phyloP scores from a whole-genome alignment of 2,797 vertebrate genomes.

The Chaunax sp. region DNA sequence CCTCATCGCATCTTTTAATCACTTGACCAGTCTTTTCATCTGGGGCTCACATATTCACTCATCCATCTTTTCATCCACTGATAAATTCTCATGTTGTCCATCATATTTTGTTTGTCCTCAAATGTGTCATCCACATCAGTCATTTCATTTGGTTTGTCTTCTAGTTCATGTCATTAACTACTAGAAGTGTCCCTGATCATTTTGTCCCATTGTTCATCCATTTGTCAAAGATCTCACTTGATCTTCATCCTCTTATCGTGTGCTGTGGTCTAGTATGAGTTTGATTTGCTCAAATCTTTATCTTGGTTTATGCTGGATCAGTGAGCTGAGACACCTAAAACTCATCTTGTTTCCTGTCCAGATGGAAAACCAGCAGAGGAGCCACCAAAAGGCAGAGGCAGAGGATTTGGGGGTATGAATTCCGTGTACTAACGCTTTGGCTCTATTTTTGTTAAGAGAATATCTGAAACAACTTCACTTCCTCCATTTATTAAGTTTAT shows the following conservation, averaged over 20 bases:
- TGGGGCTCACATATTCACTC: conserved; percentile 10
- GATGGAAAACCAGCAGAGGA: conserved; percentile 95
- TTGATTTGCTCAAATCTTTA: too few species aligned
- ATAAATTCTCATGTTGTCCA: conserved; percentile 11
- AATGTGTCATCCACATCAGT: conserved; percentile 1
- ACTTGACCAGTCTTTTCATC: conserved; percentile 9
- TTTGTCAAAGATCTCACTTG: not conserved
- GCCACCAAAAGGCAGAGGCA: conserved; percentile 86
- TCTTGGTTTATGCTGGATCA: conserved; percentile 21
- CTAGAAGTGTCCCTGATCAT: not conserved
- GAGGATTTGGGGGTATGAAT: conserved; percentile 91
- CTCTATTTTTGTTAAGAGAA: too few species aligned
- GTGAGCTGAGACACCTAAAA: conserved; percentile 6
- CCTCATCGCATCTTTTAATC: conserved; percentile 46
- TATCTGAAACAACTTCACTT: not conserved
- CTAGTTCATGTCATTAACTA: conserved; percentile 3
- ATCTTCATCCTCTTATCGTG: conserved; percentile 27
- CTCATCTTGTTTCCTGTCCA: conserved; percentile 75
- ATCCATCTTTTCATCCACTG: conserved; percentile 26
- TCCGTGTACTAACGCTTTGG: conserved; percentile 6
- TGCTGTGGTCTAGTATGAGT: too few species aligned
- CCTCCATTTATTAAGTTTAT: not conserved
- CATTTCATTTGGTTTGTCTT: too few species aligned
- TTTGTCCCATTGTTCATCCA: conserved; percentile 8
- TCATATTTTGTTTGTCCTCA: conserved; percentile 12